phyloP scores from a whole-genome alignment of 2,113 vertebrate genomes.

The Nycticorax nycticorax region DNA sequence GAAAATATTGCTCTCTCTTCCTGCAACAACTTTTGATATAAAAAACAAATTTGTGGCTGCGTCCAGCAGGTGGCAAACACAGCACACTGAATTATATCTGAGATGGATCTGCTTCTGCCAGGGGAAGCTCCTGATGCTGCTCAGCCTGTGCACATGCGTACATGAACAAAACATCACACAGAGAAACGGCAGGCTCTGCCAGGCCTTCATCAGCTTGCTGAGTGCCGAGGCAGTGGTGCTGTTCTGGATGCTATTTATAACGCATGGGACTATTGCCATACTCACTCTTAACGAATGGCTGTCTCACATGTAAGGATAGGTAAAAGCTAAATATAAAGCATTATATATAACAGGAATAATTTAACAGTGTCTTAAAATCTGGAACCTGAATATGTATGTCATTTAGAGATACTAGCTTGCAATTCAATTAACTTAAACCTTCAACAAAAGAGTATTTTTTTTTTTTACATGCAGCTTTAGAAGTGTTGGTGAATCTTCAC shows the following conservation, averaged over 20 bases:
- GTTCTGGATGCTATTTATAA: neutral
- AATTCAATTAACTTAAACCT: neutral
- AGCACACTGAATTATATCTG: neutral
- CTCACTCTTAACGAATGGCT: neutral
- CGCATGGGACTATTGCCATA: neutral
- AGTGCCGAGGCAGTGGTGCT: neutral
- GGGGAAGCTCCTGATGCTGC: neutral
- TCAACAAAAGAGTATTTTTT: neutral
- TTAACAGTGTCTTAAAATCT: neutral
- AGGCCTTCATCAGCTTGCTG: neutral
- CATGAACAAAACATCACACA: neutral
- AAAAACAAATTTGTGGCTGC: neutral
- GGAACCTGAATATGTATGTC: no score
- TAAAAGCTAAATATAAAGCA: neutral
- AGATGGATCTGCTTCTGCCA: neutral
- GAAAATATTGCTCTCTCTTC: neutral
- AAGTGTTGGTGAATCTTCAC: neutral
- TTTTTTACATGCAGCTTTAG: neutral
- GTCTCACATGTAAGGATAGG: neutral
- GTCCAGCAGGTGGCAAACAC: constrained; percentile 58
- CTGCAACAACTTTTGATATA: neutral
- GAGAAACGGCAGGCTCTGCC: neutral
- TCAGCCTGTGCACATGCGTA: neutral
- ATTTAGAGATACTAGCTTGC: neutral
- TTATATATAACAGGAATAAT: neutral